Evolutionary conservation across 2,888 invertebrate genomes (phyloP), one percentile per base, ranked within the genome.

Genomic region (Prosopocoilus inquinatus): DNA sequence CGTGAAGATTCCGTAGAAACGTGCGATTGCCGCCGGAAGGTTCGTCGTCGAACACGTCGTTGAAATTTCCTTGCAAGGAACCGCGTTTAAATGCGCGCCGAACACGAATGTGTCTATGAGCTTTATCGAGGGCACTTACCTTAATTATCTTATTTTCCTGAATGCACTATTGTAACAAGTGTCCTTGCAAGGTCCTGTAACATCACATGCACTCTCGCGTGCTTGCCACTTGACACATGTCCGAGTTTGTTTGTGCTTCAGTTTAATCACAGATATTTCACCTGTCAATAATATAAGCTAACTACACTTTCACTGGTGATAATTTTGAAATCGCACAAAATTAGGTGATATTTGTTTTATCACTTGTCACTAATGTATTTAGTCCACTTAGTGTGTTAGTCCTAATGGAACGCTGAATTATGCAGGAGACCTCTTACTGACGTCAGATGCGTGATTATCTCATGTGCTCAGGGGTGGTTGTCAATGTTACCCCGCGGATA

Each of bases 241-340:
- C 41, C 51, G 53, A 62, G 56, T 57, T 50, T 20, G 55, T 53
- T 38, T 53, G 50, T 58, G 62, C 58, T 61, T 61, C 57, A 64
- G 64, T 65, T 65, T 58, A 44, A 53, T 55, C 58, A 64, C 57
- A 58, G 56, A 55, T 59, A 59, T 49, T 60, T 53, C 68, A 70
- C 67, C 65, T 61, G 65, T 63, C 61, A 64, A 66, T 65, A 64
- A 61, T 60, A 63, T 58, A 64, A 65, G 65, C 63, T 65, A 65
- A 53, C 61, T 63, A 9, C 70, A 71, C 72, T 72, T 72, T 72
- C 71, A 70, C 72, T 71, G 66, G 68, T 68, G 71, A 61, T 72
- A 72, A 72, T 71, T 72, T 71, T 66, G 70, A 73, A 72, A 71
- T 69, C 67, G 63, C 63, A 60, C 59, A 56, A 59, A 58, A 60